Conservation (phyloP, 1,140 invertebrate species). For the Holotrichia oblita region DNA sequence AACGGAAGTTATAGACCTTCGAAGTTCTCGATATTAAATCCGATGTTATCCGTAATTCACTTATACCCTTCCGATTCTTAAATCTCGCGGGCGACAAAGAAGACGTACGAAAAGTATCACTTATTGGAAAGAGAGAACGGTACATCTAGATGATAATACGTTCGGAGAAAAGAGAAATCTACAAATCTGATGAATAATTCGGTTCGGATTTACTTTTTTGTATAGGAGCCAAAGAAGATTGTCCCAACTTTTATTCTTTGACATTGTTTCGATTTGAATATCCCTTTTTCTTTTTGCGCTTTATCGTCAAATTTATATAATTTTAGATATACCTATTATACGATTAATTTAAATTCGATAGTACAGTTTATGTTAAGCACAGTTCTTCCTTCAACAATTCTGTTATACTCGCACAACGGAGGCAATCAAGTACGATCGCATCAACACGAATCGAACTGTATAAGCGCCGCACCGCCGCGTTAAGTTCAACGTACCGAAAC, state of each 20-base stretch:
- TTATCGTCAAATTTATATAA: too few species aligned
- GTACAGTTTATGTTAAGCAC: too few species aligned
- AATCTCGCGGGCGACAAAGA: not conserved
- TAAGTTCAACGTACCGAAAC: too few species aligned
- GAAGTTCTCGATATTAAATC: slow-evolving; percentile 1
- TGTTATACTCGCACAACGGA: too few species aligned
- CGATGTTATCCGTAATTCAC: slow-evolving; percentile 19
- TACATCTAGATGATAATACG: not conserved
- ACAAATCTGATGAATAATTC: slow-evolving; percentile 4
- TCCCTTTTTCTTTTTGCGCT: too few species aligned
- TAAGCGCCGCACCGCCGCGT: too few species aligned
- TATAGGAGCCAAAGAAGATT: not conserved
- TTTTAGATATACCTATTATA: too few species aligned
- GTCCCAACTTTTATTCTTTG: not conserved
- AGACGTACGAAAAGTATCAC: not conserved
- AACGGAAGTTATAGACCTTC: not conserved
- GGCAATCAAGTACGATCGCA: too few species aligned
- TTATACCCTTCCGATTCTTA: not conserved
- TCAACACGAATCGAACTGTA: too few species aligned
- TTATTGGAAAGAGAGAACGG: not conserved
- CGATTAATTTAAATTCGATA: too few species aligned
- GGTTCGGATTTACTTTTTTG: not conserved
- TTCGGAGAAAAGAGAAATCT: not conserved
- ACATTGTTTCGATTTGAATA: not conserved
- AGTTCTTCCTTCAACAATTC: too few species aligned